Base-by-base conservation (phyloP, 2,888 invertebrate species). In the Eupithecia abbreviata region DNA sequence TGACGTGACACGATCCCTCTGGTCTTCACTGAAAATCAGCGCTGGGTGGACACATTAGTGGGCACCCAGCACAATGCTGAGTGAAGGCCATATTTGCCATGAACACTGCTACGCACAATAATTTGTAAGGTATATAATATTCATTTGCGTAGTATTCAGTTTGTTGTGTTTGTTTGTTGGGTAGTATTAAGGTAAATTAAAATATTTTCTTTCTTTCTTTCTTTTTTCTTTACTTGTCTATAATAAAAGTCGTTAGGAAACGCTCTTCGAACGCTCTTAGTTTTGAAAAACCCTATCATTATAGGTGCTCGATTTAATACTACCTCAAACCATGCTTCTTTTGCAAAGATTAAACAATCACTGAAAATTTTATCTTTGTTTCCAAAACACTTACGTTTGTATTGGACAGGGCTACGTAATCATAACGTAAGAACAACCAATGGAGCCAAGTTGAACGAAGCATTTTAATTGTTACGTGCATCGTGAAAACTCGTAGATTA, bases 331-430 rank as follows among this genome's bases (percentile, higher is more conserved):
- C 71, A 71, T 47, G 79, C 76, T 71, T 78, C 75, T 76, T 71
- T 55, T 67, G 75, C 70, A 70, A 71, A 71, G 58, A 73, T 70
- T 72, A 73, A 78, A 77, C 73, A 79, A 78, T 74, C 30, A 45
- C n/a, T 71, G 42, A 10, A 79, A 80, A 75, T 78, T 78, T 77
- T 81, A 82, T 82, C 80, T 76, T 80, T 80, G 78, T 76, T 78
- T 73, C 66, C 73, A 75, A 75, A 79, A 73, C 79, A 75, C 47
- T 71, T 42, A 76, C 51, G 77, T 79, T 81, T 75, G 47, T 75
- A 49, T 69, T 51, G 55, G 75, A 75, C 77, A 62, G 66, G 43
- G 74, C 81, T 79, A 76, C 69, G 78, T 55, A 79, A 79, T 58
- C 73, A 45, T 30, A 71, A 75, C 30, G 62, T 74, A 73, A 68